These are phyloP conservation scores for Catamblyrhynchus diadema DNA, from an alignment of 2,797 vertebrate genomes.

Conservation along the genomic window DNA sequence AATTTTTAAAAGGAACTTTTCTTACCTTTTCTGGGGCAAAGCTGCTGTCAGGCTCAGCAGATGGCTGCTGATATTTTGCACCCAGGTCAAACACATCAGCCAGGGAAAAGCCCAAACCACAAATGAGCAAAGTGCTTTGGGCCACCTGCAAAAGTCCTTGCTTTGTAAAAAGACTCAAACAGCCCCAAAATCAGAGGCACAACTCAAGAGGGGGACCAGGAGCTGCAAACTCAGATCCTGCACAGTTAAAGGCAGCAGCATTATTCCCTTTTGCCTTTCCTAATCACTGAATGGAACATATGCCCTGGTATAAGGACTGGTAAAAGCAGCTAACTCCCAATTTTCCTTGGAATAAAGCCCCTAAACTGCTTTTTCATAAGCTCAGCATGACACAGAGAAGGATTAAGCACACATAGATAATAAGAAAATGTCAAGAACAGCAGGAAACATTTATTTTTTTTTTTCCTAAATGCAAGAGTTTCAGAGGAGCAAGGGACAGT, in stretches of 20 bases:
- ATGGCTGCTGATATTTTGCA: not conserved
- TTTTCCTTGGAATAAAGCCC: not conserved
- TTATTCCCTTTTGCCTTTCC: not conserved
- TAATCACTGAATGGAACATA: not conserved
- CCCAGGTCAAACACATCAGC: not conserved
- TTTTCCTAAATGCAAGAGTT: not conserved
- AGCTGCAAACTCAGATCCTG: not conserved
- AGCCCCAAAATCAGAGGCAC: not conserved
- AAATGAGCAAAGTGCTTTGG: accelerated
- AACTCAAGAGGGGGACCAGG: not conserved
- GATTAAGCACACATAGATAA: not conserved
- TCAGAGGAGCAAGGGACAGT: not conserved
- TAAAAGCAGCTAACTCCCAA: not conserved
- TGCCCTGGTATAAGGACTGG: not conserved
- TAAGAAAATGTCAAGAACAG: not conserved
- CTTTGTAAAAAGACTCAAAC: not conserved
- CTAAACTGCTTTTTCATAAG: not conserved
- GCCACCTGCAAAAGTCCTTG: accelerated
- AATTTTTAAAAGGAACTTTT: not conserved
- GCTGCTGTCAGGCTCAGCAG: not conserved
- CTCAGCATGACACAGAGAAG: not conserved
- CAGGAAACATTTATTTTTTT: not conserved
- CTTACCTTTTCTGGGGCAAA: constrained; percentile 11
- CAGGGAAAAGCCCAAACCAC: not conserved
- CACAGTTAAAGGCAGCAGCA: accelerated